Evolutionary conservation across 92 coral and sea anemone genomes (phyloP), one percentile per base, ranked within the genome.

Genomic region (Palythoa heliodiscus): DNA sequence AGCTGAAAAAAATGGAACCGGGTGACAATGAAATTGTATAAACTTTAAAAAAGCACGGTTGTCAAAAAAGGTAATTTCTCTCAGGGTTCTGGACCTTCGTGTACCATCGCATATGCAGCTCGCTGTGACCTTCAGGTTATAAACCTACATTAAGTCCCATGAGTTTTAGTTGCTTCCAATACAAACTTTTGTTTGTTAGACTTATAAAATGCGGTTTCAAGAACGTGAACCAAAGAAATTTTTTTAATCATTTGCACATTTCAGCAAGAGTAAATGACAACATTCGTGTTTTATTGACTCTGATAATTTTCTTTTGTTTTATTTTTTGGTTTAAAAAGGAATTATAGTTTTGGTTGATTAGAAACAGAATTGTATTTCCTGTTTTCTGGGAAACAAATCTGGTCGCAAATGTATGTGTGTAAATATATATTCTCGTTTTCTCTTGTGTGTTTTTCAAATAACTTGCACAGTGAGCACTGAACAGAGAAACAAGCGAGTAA

Each of bases 401-500:
- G 3, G 10, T 43, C 40, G 11, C 54, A 67, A 80, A 20, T 78
- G 71, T 80, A 80, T 77, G 84, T 80, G 8, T 63, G 55, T 35
- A 80, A 40, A 80, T 80, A 67, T 67, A 19, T 60, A 3, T 40
- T 17, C 11, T 14, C 54, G 10, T 67, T 64, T 11, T 77, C 60
- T 61, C 43, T 78, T 35, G 0, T 54, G 9, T 76, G 8, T 24
- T 40, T 64, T 43, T 20, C 70, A 70, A 75, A 47, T n/a, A 25
- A 25, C 22, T 66, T 80, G 74, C 73, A 61, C 52, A 58, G 4
- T 78, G 64, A 78, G 1, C 40, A 37, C n/a, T 58, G 48, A 48
- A 52, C 5, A 22, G 52, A 23, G 23, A 22, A 67, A 47, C 0
- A 11, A 9, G 43, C 12, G 39, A 50, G 39, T 23, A 52, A 43